Evolutionary conservation across 2,888 invertebrate genomes (phyloP), one percentile per base, ranked within the genome.

Genomic region (Drosophila aldrichi): DNA sequence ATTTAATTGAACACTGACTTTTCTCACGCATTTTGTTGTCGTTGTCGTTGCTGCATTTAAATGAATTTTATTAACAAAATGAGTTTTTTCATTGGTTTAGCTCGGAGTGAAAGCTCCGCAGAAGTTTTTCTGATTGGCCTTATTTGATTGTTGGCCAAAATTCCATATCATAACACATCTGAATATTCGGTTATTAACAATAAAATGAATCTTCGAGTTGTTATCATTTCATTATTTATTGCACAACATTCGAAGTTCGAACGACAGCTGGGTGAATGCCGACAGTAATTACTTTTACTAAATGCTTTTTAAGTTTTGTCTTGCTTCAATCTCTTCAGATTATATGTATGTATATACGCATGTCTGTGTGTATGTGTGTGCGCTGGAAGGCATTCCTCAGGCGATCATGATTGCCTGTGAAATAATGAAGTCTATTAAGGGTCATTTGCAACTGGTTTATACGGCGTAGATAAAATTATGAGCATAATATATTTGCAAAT

Each of bases 281-380:
- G 88, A 74, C 82, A 75, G 64, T 82, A 82, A 88, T 85, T 75
- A 60, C 58, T 69, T 77, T 74, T 70, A 64, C 80, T 88, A 88
- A 83, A 77, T 74, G 70, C 73, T 57, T 72, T 67, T 63, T 49
- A 65, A 61, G 59, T 32, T 32, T 25, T 68, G 51, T 9, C 49
- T 68, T 38, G 36, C 36, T 38, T 38, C 36, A 34, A 41, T 32
- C 46, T 58, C 54, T 12, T n/a, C 36, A 36, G 43, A 32, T 36
- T 36, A 14, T 14, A 34, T 12, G 18, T 2, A 32, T n/a, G 2
- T 48, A 29, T 29, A 48, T 29, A 25, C 25, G 8, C 20, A 8
- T 7, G 3, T 8, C 22, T 1, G 16, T 9, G 8, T 32, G 18
- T 43, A 29, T 52, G 7, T 32, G 41, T n/a, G 18, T 32, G 62